phyloP scores from a whole-genome alignment of 2,113 vertebrate species.

The Pteruthius melanotis region DNA sequence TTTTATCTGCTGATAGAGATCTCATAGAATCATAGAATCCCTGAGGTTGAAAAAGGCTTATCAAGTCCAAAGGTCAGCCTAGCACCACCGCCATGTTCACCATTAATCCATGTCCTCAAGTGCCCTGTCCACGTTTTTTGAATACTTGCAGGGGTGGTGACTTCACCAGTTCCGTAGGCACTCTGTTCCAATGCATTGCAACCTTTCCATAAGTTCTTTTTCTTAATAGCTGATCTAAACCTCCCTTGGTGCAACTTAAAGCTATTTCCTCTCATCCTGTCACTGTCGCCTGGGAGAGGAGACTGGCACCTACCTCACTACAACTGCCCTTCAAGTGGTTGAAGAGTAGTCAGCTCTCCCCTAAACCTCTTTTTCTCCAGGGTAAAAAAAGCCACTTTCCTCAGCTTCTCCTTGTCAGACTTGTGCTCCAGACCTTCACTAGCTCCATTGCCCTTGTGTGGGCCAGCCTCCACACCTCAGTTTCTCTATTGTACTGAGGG shows the following conservation, averaged over 20 bases:
- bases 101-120: not conserved
- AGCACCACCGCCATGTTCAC: not conserved
- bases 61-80: not conserved
- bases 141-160: not conserved
- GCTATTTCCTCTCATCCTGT: not conserved
- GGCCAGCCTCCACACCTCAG: not conserved
- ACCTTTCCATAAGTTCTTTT: not conserved
- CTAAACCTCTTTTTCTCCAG: not conserved
- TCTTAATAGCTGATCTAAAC: not conserved
- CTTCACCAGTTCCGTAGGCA: not conserved
- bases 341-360: not conserved
- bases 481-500: not conserved
- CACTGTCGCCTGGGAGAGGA: not conserved
- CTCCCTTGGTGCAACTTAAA: not conserved
- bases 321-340: not conserved
- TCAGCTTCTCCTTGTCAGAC: not conserved
- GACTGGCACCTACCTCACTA: not conserved
- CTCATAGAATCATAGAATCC: not conserved
- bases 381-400: not conserved
- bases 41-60: not conserved
- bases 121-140: not conserved
- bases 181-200: not conserved
- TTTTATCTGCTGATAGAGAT: not conserved
- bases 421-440: not conserved
- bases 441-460: not conserved